A percentile compares a stretch with the other conserved stretches of the same genome.
These are phyloP conservation scores for Ommatoiulus sabulosus DNA, from an alignment of 2,888 invertebrate species.

Conservation along the genomic window DNA sequence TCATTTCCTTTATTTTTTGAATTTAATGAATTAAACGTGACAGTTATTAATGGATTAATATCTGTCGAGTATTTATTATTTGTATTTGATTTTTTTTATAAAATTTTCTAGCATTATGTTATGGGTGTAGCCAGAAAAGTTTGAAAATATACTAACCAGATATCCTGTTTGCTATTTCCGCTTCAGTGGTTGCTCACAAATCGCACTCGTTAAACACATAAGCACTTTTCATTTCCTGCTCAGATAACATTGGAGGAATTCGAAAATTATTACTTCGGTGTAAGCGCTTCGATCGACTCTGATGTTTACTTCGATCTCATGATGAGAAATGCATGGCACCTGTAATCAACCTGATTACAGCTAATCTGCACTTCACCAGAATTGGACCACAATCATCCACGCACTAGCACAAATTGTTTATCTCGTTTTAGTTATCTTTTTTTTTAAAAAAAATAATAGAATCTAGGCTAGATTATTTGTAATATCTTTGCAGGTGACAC, in stretches of 20 bases:
- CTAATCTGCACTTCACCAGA: background rate
- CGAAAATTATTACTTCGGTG: constrained; percentile 70
- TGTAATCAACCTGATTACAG: constrained; percentile 49
- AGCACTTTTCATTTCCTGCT: background rate
- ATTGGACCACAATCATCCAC: background rate
- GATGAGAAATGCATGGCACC: constrained; percentile 70
- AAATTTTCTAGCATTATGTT: no score
- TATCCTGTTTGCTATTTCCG: background rate
- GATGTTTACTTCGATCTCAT: constrained; percentile 71
- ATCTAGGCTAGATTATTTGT: background rate
- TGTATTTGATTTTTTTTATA: no score
- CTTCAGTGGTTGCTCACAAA: background rate
- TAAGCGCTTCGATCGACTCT: constrained; percentile 70
- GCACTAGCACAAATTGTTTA: background rate
- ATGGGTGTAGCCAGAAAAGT: no score
- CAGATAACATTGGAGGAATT: constrained; percentile 70
- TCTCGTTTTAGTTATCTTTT: no score
- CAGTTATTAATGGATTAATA: no score
- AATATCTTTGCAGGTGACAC: constrained; percentile 66
- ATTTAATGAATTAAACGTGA: no score
- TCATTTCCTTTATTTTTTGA: no score
- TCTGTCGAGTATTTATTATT: no score
- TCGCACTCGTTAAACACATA: background rate
- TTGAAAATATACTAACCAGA: background rate
- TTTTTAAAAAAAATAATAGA: no score